Base-by-base conservation (phyloP, 2,888 invertebrate genomes). In the Troglohyphantes excavatus region DNA sequence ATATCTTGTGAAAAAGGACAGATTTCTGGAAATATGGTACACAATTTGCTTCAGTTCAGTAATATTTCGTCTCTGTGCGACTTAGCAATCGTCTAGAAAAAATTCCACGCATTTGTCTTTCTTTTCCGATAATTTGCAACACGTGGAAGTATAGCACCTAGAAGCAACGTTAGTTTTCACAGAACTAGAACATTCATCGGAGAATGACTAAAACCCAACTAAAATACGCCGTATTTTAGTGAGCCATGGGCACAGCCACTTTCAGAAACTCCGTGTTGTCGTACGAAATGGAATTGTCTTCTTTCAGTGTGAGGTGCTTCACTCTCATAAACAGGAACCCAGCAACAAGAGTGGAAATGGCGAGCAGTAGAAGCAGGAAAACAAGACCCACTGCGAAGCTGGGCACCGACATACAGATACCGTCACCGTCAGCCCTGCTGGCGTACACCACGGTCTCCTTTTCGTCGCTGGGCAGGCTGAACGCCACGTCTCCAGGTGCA, bases 321-420 rank as follows among this genome's bases (percentile, higher is more conserved):
- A 98, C 97, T 92, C 98, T 96, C 92, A 98, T 96, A 94, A 97
- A 97, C 81, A 98, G 95, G 95, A 98, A 98, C 91, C 97, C 97
- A 85, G 98, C 97, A 92, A 98, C 97, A 92, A 98, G 95, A 92
- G 97, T 97, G 72, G 98, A 97, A 87, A 98, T 97, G 91, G 97
- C 96, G 92, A 98, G 95, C 91, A 98, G 97, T 93, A 98, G 95
- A 91, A 98, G 94, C 90, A 98, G 95, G 97, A 98, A 97, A 92
- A 98, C 97, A 92, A 97, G 95, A 43, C 98, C 98, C 91, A 97
- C 97, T 90, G 97, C 97, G 94, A 98, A 98, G 92, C 97, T 97
- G 78, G 98, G 97, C 93, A 98, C 96, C 26, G 98, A 97, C 97
- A 98, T 97, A 94, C 98, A 98, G 93, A 98, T 97, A 73, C 93